Conservation (phyloP, 2,113 vertebrate species). For the Erinaceus europaeus region DNA sequence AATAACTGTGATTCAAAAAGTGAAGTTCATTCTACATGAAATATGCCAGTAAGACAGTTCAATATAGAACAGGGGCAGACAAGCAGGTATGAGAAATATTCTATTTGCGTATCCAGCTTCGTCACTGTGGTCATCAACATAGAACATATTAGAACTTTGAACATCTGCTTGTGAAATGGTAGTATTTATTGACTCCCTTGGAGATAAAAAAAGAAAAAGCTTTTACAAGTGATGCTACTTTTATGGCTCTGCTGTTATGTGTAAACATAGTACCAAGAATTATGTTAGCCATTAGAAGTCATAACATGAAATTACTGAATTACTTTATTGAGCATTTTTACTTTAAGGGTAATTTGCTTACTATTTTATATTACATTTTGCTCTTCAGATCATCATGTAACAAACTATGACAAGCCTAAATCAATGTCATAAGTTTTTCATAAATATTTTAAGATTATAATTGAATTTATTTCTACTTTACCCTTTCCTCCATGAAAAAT, state of each 20-base stretch:
- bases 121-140: not conserved
- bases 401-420: slow-evolving; percentile 58
- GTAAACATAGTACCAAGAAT: slow-evolving; percentile 54
- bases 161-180: slow-evolving; percentile 48
- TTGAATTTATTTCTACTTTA: not conserved
- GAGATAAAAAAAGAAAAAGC: too few relatives aligned
- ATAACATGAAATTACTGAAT: slow-evolving; percentile 52
- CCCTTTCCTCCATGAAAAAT: not conserved
- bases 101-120: not conserved
- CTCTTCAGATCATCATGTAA: slow-evolving; percentile 57
- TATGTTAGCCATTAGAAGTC: slow-evolving; percentile 1
- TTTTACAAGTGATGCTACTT: slow-evolving; percentile 27
- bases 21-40: not conserved
- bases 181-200: slow-evolving; percentile 39
- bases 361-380: slow-evolving; percentile 53
- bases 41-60: not conserved
- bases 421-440: not conserved
- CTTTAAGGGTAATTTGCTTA: slow-evolving; percentile 59
- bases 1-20: slow-evolving; percentile 28
- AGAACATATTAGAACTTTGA: slow-evolving; percentile 26
- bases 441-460: not conserved
- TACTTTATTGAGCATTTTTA: slow-evolving; percentile 54
- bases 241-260: not conserved
- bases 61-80: not conserved
- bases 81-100: not conserved